These are phyloP conservation scores for Paradoxurus hermaphroditus DNA, from an alignment of 2,113 vertebrate genomes.

Conservation along the genomic window DNA sequence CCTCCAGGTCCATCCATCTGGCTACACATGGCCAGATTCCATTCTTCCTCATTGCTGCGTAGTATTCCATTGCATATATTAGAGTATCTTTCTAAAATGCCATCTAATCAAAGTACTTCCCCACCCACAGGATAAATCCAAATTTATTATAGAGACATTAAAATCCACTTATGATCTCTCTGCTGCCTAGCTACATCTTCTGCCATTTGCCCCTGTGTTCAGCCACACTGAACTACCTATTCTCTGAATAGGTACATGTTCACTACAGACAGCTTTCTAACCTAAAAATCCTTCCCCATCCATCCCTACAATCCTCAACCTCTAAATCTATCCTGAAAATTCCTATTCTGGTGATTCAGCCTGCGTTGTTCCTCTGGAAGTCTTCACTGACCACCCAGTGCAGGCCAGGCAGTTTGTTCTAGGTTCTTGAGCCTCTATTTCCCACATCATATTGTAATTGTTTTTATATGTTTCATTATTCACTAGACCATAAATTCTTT, in stretches of 20 bases:
- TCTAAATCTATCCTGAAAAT: background rate
- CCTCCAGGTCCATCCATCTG: no score
- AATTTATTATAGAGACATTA: background rate
- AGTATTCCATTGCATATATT: no score
- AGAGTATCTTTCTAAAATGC: conserved; percentile 8
- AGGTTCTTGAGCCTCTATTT: background rate
- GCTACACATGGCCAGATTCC: no score
- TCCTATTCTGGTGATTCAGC: background rate
- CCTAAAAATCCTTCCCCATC: background rate
- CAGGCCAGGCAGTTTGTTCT: background rate
- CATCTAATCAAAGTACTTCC: background rate
- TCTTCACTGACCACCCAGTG: background rate
- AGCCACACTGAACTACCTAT: background rate
- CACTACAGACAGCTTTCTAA: background rate
- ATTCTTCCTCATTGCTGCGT: no score
- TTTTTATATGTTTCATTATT: conserved; percentile 25
- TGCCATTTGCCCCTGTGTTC: background rate
- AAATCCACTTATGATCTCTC: background rate
- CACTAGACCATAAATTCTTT: background rate
- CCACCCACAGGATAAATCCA: background rate
- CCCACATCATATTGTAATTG: background rate
- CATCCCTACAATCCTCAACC: background rate
- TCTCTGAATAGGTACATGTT: background rate
- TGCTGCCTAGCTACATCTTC: background rate
- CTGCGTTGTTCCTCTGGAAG: conserved; percentile 8